Conservation (phyloP, 2,888 invertebrate species). For the Nymphalis urticae region DNA sequence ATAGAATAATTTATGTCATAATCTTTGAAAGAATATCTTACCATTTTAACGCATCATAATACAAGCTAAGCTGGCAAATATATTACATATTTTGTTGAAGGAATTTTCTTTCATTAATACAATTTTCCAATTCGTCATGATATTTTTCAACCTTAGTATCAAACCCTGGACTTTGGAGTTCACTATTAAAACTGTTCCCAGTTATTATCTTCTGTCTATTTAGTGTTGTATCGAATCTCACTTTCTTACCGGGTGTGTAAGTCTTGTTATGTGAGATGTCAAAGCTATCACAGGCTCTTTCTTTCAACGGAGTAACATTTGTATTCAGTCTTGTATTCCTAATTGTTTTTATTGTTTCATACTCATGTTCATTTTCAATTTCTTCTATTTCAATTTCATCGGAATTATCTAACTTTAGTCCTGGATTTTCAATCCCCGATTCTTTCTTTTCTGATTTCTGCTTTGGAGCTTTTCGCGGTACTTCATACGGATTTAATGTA, state of each 20-base stretch:
- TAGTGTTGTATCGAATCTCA: constrained; percentile 74
- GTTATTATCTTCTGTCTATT: constrained; percentile 76
- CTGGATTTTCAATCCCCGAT: constrained; percentile 74
- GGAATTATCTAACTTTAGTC: constrained; percentile 68
- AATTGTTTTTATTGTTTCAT: constrained; percentile 72
- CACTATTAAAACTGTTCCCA: constrained; percentile 73
- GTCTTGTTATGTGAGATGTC: constrained; percentile 61
- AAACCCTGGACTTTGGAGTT: constrained; percentile 72
- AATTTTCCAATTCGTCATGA: constrained; percentile 77
- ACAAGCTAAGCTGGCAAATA: not conserved
- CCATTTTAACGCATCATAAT: not conserved
- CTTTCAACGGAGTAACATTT: constrained; percentile 71
- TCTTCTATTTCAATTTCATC: constrained; percentile 76
- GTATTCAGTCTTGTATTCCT: constrained; percentile 70
- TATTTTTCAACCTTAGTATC: constrained; percentile 75
- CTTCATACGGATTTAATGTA: constrained; percentile 74
- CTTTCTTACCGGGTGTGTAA: constrained; percentile 71
- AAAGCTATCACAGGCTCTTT: constrained; percentile 53
- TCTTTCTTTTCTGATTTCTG: constrained; percentile 56
- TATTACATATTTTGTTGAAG: constrained; percentile 72
- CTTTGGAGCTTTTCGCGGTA: constrained; percentile 66
- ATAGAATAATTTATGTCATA: too few relatives aligned
- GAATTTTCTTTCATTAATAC: constrained; percentile 76
- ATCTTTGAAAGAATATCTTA: too few relatives aligned
- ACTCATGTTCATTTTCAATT: constrained; percentile 65